These are phyloP conservation scores for Platycnemis pennipes DNA, from an alignment of 2,888 invertebrate genomes.

Conservation along the genomic window DNA sequence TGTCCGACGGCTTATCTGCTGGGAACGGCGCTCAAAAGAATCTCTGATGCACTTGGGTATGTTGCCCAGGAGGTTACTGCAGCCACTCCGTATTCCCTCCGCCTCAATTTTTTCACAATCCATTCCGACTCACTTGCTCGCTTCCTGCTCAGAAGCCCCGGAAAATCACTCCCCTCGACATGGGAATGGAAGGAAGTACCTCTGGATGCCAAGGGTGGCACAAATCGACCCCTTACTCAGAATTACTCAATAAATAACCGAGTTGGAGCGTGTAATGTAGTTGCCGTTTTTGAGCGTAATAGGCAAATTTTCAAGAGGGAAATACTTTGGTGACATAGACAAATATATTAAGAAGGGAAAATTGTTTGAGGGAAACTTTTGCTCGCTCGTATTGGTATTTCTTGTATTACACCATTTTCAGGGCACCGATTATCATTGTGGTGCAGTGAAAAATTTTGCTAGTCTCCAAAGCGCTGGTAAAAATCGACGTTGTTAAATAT, in stretches of 20 bases:
- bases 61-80: not conserved
- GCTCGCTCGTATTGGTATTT: not conserved
- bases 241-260: not conserved
- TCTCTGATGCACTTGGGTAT: not conserved
- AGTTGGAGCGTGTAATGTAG: not conserved
- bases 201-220: not conserved
- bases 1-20: too few species aligned
- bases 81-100: not conserved
- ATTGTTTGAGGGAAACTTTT: not conserved
- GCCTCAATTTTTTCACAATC: not conserved
- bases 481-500: too few species aligned
- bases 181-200: slow-evolving; percentile 16
- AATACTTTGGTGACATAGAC: not conserved
- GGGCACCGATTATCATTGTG: not conserved
- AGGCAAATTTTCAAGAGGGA: not conserved
- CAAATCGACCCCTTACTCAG: not conserved
- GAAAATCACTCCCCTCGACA: not conserved
- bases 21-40: not conserved
- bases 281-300: not conserved
- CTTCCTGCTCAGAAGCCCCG: slow-evolving; percentile 39
- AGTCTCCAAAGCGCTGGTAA: not conserved
- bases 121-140: slow-evolving; percentile 8
- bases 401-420: not conserved
- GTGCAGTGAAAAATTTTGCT: not conserved
- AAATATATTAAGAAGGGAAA: not conserved